Evolutionary conservation across 2,888 invertebrate species (phyloP).

Genomic region (Muscina levida): DNA sequence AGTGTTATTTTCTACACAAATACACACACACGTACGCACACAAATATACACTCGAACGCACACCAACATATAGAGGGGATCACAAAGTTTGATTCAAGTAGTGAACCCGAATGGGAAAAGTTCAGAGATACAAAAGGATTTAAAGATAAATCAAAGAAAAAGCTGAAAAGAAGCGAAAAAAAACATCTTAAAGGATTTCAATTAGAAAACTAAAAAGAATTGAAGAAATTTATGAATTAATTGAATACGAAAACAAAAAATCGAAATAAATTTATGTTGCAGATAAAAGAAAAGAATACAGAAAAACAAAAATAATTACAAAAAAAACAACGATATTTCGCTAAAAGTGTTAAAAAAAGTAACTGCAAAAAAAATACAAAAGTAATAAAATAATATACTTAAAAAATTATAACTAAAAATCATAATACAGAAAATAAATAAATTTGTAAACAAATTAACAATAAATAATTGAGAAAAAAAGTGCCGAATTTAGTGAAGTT

Average conservation of each 20-base stretch:
- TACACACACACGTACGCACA: too few species aligned
- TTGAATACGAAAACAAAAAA: slow-evolving; percentile 2
- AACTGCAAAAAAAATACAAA: neutral
- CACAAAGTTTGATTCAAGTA: slow-evolving; percentile 18
- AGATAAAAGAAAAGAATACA: slow-evolving; percentile 3
- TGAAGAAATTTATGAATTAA: too few species aligned
- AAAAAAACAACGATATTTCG: neutral
- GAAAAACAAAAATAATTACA: neutral
- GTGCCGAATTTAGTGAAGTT: neutral
- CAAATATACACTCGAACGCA: too few species aligned
- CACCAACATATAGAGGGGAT: slow-evolving; percentile 18
- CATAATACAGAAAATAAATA: too few species aligned
- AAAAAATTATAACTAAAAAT: neutral
- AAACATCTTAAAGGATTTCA: slow-evolving; percentile 22
- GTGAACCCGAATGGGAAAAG: slow-evolving; percentile 8
- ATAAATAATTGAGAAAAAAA: too few species aligned
- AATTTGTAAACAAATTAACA: too few species aligned
- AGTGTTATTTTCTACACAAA: neutral
- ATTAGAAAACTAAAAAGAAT: slow-evolving; percentile 20
- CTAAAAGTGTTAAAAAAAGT: too few species aligned
- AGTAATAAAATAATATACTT: neutral
- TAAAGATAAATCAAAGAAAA: slow-evolving; percentile 5
- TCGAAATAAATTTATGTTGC: neutral
- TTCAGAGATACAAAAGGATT: slow-evolving; percentile 17
- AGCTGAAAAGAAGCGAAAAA: neutral